Evolutionary conservation across 2,113 vertebrate genomes (phyloP), one percentile per base, ranked within the genome.

Genomic region (Passerina amoena): DNA sequence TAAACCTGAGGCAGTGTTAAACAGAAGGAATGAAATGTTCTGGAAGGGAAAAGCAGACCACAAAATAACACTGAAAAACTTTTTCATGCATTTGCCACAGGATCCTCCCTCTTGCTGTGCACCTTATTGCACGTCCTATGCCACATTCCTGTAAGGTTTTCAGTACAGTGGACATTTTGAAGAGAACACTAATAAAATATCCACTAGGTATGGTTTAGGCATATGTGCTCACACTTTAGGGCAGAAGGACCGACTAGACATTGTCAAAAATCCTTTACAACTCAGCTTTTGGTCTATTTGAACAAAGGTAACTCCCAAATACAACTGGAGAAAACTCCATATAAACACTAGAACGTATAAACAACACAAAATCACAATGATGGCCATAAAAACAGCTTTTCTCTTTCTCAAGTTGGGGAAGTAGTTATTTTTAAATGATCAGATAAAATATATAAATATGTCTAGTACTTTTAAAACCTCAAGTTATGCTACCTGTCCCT

Each of bases 171-270:
- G 14, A 59, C 2, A 6, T 72, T 86, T 50, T 54, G 25, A 83
- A 76, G 51, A 93, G 17, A 48, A 37, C 14, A 53, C 70, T 20
- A 45, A 35, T 50, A n/a, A 89, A 71, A 53, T 21, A 71, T 19
- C 38, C 13, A 27, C 30, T 19, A 53, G 19, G 14, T 31, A 21
- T 83, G 47, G 48, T 56, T 91, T 40, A 72, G 63, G 53, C 19
- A 71, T 12, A 44, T 0, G 1, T 3, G 4, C 18, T 63, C 12
- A 63, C 1, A 5, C 11, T 38, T 86, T 33, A 50, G 35, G 17
- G 35, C 40, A 68, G 66, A 77, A 79, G 18, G 23, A 66, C 13
- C 3, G 33, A 65, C 23, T 33, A 48, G 45, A 82, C 3, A 12
- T 45, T 12, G 31, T 44, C n/a, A 81, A 42, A 89, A 93, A 89